These are phyloP conservation scores for Balaeniceps rex DNA, from an alignment of 2,113 vertebrate genomes.

Conservation along the genomic window DNA sequence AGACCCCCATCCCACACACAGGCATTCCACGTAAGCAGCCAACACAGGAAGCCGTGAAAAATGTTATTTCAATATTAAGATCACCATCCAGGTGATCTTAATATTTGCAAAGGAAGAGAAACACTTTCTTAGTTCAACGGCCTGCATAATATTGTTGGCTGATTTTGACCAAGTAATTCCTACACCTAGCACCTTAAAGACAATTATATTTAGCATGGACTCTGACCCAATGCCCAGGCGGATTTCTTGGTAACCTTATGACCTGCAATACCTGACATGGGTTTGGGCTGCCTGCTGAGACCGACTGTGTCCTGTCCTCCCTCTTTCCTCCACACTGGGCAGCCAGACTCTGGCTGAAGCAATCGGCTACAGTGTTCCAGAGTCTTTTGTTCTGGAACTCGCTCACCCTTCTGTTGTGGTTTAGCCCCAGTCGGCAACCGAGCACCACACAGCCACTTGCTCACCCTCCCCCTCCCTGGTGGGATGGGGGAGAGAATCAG, in stretches of 20 bases:
- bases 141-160: background rate
- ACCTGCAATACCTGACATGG: background rate
- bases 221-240: background rate
- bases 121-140: background rate
- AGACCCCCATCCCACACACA: background rate
- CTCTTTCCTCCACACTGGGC: background rate
- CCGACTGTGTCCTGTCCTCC: background rate
- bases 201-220: background rate
- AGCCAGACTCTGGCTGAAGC: background rate
- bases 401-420: no score
- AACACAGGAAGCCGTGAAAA: background rate
- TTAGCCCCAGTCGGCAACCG: no score
- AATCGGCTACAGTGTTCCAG: background rate
- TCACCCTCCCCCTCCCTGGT: no score
- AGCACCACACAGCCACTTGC: no score
- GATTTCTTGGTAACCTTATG: background rate
- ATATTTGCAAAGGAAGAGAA: background rate
- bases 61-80: background rate
- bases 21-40: background rate
- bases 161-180: background rate
- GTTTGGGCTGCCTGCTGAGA: background rate
- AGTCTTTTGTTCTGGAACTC: background rate
- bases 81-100: background rate
- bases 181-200: background rate
- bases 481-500: no score